phyloP scores from a whole-genome alignment of 2,797 vertebrate species.

The Acanthurus leucopareius region DNA sequence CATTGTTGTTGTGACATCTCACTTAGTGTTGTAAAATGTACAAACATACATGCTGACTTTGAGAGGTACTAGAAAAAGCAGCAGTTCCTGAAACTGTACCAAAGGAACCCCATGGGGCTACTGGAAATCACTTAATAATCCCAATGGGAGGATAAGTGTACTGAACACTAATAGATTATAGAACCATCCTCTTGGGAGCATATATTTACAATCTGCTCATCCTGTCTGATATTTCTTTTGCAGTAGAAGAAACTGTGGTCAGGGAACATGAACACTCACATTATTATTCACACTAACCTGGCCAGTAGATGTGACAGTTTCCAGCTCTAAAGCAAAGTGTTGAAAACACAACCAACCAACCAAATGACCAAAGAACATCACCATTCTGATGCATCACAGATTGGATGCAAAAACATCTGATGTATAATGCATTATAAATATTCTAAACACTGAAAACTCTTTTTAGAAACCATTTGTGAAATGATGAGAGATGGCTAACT shows the following conservation, averaged over 20 bases:
- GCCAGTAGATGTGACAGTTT: neutral
- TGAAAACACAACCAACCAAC: neutral
- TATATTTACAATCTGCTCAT: neutral
- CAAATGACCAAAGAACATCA: neutral
- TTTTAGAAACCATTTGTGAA: neutral
- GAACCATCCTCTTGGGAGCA: slow-evolving; percentile 2
- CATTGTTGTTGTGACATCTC: too few species aligned
- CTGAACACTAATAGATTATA: neutral
- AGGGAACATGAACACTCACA: neutral
- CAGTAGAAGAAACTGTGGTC: neutral
- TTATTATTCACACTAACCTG: neutral
- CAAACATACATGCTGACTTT: too few species aligned
- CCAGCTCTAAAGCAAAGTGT: neutral
- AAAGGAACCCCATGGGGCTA: neutral
- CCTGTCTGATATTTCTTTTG: too few species aligned
- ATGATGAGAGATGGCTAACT: neutral
- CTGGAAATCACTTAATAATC: neutral
- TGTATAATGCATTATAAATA: neutral
- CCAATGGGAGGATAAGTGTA: neutral
- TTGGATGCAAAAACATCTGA: neutral
- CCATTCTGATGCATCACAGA: too few species aligned
- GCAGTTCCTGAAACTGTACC: neutral
- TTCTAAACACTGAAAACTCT: neutral
- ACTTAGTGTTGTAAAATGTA: too few species aligned
- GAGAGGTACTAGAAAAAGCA: neutral